A percentile compares a stretch with the other conserved stretches of the same genome.
These are phyloP conservation scores for Myanophis thanlyinensis DNA, from an alignment of 2,113 vertebrate genomes.

Conservation along the genomic window DNA sequence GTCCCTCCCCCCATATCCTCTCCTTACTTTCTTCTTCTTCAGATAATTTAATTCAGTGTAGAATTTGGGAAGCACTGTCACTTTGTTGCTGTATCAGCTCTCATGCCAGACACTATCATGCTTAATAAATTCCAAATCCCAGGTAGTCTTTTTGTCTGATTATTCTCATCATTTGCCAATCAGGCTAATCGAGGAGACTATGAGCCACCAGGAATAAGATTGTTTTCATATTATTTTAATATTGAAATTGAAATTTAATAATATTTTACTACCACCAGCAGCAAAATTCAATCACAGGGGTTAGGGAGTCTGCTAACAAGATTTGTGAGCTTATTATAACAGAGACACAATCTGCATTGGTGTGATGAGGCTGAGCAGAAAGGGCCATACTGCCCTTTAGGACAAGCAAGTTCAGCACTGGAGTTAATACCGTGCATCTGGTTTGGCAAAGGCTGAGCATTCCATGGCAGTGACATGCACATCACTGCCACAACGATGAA, in stretches of 20 bases:
- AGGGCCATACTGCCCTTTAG: constrained; percentile 66
- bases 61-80: constrained; percentile 67
- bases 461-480: constrained; percentile 69
- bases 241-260: constrained; percentile 44
- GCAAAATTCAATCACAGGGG: constrained; percentile 42
- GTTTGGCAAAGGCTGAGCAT: constrained; percentile 72
- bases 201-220: constrained; percentile 49
- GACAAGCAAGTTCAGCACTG: constrained; percentile 60
- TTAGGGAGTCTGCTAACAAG: constrained; percentile 35
- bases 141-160: constrained; percentile 33
- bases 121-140: constrained; percentile 34
- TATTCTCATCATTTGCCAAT: constrained; percentile 23
- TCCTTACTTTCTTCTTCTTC: constrained; percentile 48
- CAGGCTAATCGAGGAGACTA: constrained; percentile 46
- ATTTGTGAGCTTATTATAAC: constrained; percentile 54
- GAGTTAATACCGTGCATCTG: constrained; percentile 63
- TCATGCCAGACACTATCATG: constrained; percentile 34
- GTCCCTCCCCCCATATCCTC: constrained; percentile 54
- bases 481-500: constrained; percentile 60
- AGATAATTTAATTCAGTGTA: constrained; percentile 77
- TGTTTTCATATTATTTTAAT: constrained; percentile 62
- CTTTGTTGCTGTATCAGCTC: constrained; percentile 60
- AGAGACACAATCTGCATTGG: constrained; percentile 41
- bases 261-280: neutral
- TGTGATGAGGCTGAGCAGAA: constrained; percentile 2